Percentiles rank a stretch among this genome's conserved stretches.
Evolutionary conservation across 1,140 invertebrate genomes (phyloP).

Genomic region (Hestina assimilis): DNA sequence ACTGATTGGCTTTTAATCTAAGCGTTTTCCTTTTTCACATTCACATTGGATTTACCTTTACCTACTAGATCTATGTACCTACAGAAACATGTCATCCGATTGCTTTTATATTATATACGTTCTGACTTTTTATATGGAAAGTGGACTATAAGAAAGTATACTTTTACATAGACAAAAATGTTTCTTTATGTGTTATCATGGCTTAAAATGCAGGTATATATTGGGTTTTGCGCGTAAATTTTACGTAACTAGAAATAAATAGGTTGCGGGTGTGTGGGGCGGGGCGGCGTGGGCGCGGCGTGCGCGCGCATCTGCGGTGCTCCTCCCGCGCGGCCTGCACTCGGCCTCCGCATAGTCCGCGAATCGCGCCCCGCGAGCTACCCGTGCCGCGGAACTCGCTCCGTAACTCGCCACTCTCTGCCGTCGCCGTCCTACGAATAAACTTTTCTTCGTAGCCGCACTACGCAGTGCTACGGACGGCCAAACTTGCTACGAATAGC

Average conservation of each 20-base stretch:
- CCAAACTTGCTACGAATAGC: constrained; percentile 29
- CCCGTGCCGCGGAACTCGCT: constrained; percentile 51
- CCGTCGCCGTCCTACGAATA: constrained; percentile 28
- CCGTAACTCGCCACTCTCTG: constrained; percentile 34
- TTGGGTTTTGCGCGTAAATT: constrained; percentile 76
- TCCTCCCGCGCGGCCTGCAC: constrained; percentile 30
- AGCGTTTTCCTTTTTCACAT: constrained; percentile 16
- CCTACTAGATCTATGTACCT: background rate
- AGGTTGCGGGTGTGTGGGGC: constrained; percentile 76
- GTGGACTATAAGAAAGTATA: background rate
- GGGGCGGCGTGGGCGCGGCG: constrained; percentile 67
- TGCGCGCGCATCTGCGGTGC: constrained; percentile 51
- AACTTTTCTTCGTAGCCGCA: constrained; percentile 31
- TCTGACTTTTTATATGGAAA: background rate
- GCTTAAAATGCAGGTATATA: constrained; percentile 66
- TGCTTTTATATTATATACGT: background rate
- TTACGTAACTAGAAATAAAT: constrained; percentile 78
- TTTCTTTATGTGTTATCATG: background rate
- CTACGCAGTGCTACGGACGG: constrained; percentile 48
- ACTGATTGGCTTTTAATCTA: constrained; percentile 64
- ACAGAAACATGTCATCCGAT: background rate
- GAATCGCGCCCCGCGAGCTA: constrained; percentile 54
- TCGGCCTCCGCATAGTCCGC: constrained; percentile 61
- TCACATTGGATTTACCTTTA: background rate
- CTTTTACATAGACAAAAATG: background rate